Conservation (phyloP, 2,888 invertebrate genomes). For the Danaus chrysippus region DNA sequence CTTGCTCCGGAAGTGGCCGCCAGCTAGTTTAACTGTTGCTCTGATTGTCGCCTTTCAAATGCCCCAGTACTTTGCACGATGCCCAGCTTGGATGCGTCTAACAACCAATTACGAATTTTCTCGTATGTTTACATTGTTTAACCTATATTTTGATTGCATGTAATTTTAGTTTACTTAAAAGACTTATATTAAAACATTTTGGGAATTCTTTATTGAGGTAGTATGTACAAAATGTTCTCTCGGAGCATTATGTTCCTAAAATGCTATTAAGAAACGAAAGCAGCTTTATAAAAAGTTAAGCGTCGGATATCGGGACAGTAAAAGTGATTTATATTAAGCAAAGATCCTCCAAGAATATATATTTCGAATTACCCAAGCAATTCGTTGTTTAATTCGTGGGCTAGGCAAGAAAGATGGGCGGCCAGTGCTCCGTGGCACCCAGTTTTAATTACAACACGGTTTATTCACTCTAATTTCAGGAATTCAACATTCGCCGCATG, state of each 20-base stretch:
- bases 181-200: background rate
- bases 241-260: conserved; percentile 5
- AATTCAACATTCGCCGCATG: conserved; percentile 76
- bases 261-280: conserved; percentile 13
- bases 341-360: conserved; percentile 71
- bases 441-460: conserved; percentile 76
- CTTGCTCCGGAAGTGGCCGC: conserved; percentile 68
- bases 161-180: background rate
- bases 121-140: conserved; percentile 14
- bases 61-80: conserved; percentile 24
- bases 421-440: conserved; percentile 58
- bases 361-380: conserved; percentile 76
- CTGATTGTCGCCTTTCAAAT: conserved; percentile 55
- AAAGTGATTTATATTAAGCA: conserved; percentile 76
- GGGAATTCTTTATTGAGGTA: conserved; percentile 1
- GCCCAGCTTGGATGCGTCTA: conserved; percentile 31
- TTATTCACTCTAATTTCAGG: conserved; percentile 76
- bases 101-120: conserved; percentile 32
- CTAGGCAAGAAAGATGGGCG: conserved; percentile 75
- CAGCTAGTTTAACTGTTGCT: conserved; percentile 74
- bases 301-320: conserved; percentile 61
- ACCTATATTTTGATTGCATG: background rate
- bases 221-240: background rate
- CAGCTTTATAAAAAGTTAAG: conserved; percentile 24
- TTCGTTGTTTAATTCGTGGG: conserved; percentile 77